Percentiles rank a stretch among this genome's conserved stretches.
Evolutionary conservation across 2,113 vertebrate genomes (phyloP).

Genomic region (Indri indri): DNA sequence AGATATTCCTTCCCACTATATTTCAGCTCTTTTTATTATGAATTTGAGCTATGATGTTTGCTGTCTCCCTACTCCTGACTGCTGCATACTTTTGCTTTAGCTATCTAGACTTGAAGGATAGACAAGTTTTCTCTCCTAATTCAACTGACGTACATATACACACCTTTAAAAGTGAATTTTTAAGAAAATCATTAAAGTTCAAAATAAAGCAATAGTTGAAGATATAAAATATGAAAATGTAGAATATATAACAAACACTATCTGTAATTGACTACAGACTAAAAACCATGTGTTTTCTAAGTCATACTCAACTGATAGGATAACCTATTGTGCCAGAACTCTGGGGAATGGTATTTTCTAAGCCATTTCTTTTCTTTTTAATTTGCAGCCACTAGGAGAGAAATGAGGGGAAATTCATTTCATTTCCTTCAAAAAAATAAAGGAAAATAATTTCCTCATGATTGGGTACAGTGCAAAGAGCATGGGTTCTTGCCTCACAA

Average conservation of each 20-base stretch:
- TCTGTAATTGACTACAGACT: background rate
- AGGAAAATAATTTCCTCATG: constrained; percentile 14
- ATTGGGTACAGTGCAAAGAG: background rate
- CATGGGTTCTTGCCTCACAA: background rate
- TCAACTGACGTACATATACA: background rate
- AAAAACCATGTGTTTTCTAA: background rate
- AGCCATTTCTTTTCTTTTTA: constrained; percentile 25
- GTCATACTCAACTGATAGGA: background rate
- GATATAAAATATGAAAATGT: background rate
- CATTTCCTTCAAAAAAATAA: background rate
- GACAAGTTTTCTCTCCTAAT: background rate
- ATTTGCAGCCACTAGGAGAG: background rate
- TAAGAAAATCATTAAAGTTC: background rate
- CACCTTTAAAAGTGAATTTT: background rate
- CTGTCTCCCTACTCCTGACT: background rate
- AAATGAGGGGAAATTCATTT: background rate
- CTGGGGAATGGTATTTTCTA: background rate
- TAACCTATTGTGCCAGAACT: background rate
- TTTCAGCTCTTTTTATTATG: background rate
- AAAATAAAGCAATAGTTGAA: constrained; percentile 26
- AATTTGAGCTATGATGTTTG: background rate
- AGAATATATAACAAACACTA: background rate
- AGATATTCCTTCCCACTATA: background rate
- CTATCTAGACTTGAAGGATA: background rate
- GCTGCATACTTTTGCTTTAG: background rate